Conservation (phyloP, 2,113 vertebrate species). For the Plectropomus leopardus region DNA sequence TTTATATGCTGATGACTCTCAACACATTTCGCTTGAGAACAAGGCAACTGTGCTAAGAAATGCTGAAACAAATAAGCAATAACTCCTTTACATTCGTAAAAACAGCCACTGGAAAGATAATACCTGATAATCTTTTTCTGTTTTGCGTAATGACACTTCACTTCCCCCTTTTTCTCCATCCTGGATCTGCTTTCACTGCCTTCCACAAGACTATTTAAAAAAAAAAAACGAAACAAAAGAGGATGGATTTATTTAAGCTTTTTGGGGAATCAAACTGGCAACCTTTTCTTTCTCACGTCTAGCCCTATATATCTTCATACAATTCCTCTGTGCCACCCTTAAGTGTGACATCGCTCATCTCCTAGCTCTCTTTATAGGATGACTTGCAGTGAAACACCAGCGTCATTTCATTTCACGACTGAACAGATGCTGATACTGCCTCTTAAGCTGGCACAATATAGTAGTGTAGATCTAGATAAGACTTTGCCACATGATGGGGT, state of each 20-base stretch:
- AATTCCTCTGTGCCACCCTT: constrained; percentile 13
- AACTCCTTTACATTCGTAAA: too few species aligned
- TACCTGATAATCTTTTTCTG: too few species aligned
- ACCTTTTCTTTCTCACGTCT: neutral
- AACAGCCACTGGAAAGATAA: too few species aligned
- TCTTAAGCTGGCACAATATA: constrained; percentile 56
- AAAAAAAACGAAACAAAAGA: neutral
- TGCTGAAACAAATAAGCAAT: too few species aligned
- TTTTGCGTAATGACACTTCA: too few species aligned
- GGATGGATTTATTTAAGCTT: neutral
- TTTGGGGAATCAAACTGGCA: neutral
- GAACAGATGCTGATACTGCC: constrained; percentile 66
- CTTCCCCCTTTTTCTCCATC: neutral
- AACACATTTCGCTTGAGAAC: too few species aligned
- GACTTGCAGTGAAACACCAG: constrained; percentile 49
- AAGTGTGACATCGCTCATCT: constrained; percentile 38
- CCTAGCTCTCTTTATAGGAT: constrained; percentile 30
- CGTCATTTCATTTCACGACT: constrained; percentile 54
- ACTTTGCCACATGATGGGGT: constrained; percentile 55
- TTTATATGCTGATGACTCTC: too few species aligned
- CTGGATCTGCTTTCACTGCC: neutral
- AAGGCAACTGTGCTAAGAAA: too few species aligned
- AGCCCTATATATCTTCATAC: constrained; percentile 2
- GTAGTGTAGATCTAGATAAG: constrained; percentile 57
- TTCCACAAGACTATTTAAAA: neutral